Evolutionary conservation across 2,888 invertebrate genomes (phyloP), one percentile per base, ranked within the genome.

Genomic region (Drosophila algonquin): DNA sequence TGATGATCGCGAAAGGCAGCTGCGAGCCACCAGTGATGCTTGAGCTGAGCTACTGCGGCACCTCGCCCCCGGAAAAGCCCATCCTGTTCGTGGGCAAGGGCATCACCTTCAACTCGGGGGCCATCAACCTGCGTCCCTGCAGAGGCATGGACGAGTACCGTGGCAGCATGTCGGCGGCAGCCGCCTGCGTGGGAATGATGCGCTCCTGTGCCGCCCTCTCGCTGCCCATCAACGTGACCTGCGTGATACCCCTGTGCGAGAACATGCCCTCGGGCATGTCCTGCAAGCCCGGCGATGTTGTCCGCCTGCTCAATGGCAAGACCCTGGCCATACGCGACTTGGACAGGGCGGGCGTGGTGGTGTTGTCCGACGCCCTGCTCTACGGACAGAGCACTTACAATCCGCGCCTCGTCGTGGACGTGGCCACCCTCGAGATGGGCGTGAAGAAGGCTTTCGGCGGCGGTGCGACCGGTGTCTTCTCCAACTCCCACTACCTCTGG

Each of bases 341-440:
- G 1, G 96, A 96, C 80, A 95, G 95, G 45, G 97, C 96, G 73
- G 97, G 97, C 0, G 93, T 97, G n/a, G 93, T 97, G 7, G 94
- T 96, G 9, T 92, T 97, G 77, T 96, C 96, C 1, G 97, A 97
- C 92, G 96, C 96, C 14, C 91, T 97, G 52, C 94, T 95, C 47
- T 96, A 97, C 91, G 96, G 96, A 2, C 94, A 96, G 76, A 94
- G 94, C 92, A 94, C 76, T 90, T 93, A 93, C 72, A 93, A 93
- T 52, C 93, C 94, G 0, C 91, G 92, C 14, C 89, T 93, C 4
- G 93, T 94, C 6, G 82, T 95, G 16, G 94, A 94, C 79, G 91
- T 95, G 65, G 95, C 94, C 8, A 94, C 95, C n/a, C 85, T 92
- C 51, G 90, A 90, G 0, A 62, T 35, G 1, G 94, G 94, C 5